Percentiles rank a stretch among this genome's conserved stretches.
phyloP scores from a whole-genome alignment of 2,797 vertebrate species.

The Mionectes olivaceus region DNA sequence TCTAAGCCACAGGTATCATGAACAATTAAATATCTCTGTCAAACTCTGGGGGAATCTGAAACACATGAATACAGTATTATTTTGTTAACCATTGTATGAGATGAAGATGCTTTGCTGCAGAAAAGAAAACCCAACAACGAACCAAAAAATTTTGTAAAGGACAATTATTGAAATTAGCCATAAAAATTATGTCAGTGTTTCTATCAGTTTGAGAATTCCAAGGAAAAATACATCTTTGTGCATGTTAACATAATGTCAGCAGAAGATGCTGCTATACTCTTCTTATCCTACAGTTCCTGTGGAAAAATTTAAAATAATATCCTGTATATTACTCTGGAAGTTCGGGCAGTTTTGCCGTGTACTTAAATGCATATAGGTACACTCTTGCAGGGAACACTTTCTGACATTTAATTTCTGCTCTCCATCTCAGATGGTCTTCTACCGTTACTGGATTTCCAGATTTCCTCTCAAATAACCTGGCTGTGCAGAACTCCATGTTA shows the following conservation, averaged over 20 bases:
- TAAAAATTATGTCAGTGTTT: background rate
- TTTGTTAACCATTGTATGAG: background rate
- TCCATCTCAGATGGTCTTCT: background rate
- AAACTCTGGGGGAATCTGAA: background rate
- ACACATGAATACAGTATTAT: background rate
- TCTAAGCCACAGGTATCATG: background rate
- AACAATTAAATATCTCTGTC: background rate
- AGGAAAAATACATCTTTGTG: background rate
- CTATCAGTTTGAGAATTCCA: background rate
- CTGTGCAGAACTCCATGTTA: background rate
- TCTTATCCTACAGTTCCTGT: background rate
- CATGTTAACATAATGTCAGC: background rate
- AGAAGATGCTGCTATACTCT: background rate
- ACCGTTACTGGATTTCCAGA: background rate
- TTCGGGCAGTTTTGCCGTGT: background rate
- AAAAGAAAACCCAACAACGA: accelerated
- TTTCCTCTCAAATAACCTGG: background rate
- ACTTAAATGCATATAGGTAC: background rate
- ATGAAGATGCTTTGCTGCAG: background rate
- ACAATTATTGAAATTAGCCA: background rate
- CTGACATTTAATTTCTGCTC: background rate
- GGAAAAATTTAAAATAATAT: background rate
- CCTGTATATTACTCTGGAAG: background rate
- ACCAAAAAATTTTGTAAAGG: background rate
- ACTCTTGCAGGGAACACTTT: background rate